Evolutionary conservation across 2,888 invertebrate species (phyloP).

Genomic region (Oxystoma pomonae): DNA sequence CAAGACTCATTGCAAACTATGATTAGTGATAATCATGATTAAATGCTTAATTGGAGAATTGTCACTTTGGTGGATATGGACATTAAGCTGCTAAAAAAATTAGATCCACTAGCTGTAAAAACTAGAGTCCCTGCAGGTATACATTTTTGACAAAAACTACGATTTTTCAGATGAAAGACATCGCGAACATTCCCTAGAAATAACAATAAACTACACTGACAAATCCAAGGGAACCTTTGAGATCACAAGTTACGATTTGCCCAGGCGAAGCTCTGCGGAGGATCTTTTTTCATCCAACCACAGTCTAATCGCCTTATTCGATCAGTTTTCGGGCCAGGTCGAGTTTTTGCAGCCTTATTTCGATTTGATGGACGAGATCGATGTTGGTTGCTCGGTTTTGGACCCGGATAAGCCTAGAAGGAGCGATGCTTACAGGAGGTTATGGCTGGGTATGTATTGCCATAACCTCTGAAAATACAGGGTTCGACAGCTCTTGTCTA

Average conservation of each 20-base stretch:
- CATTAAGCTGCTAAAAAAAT: no score
- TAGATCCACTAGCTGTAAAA: no score
- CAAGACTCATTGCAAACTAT: no score
- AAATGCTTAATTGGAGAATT: no score
- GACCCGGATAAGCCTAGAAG: conserved; percentile 44
- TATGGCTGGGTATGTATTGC: conserved; percentile 43
- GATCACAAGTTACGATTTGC: conserved; percentile 36
- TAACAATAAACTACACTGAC: conserved; percentile 31
- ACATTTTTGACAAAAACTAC: no score
- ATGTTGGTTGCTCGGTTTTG: conserved; percentile 43
- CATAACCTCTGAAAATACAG: no score
- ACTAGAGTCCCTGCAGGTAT: neutral
- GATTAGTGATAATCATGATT: no score
- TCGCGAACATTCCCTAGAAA: conserved; percentile 31
- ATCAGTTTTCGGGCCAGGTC: conserved; percentile 35
- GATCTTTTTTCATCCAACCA: conserved; percentile 23
- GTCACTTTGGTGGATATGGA: no score
- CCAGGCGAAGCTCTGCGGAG: conserved; percentile 23
- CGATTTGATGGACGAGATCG: conserved; percentile 45
- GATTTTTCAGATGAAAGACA: conserved; percentile 29
- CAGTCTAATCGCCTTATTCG: conserved; percentile 37
- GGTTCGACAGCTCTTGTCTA: no score
- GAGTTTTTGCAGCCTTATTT: conserved; percentile 43
- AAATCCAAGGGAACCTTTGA: conserved; percentile 30
- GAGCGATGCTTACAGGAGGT: conserved; percentile 43